Conservation (phyloP, 2,113 vertebrate genomes). For the Cygnus buccinator region DNA sequence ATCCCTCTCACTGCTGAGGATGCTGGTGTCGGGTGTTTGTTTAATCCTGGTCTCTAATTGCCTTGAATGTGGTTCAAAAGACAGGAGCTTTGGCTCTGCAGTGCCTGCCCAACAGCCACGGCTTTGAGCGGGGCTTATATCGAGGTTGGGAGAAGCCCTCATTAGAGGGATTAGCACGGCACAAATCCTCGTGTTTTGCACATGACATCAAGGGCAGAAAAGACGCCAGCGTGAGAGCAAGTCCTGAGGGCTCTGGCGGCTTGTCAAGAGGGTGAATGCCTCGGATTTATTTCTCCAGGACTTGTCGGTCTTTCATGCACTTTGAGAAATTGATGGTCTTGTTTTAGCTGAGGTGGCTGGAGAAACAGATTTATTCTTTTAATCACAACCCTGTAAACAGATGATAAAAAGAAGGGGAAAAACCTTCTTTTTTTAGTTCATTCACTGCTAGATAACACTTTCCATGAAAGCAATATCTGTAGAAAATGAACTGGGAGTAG, state of each 20-base stretch:
- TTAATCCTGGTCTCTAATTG: conserved; percentile 70
- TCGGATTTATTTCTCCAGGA: conserved; percentile 48
- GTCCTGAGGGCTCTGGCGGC: conserved; percentile 59
- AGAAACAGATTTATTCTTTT: neutral
- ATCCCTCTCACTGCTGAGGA: conserved; percentile 49
- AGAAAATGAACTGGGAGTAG: neutral
- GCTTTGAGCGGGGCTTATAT: conserved; percentile 43
- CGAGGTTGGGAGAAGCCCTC: conserved; percentile 71
- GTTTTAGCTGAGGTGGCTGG: conserved; percentile 38
- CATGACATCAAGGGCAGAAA: conserved; percentile 78
- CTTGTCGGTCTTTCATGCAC: conserved; percentile 7
- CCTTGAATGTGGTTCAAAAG: conserved; percentile 73
- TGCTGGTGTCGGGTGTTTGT: conserved; percentile 18
- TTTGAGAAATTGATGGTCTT: conserved; percentile 51
- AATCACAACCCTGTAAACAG: neutral
- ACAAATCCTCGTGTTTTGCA: conserved; percentile 75
- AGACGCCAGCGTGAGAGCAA: conserved; percentile 14
- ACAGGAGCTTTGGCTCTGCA: conserved; percentile 44
- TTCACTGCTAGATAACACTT: neutral
- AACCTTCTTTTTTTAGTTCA: neutral
- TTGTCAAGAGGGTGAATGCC: conserved; percentile 55
- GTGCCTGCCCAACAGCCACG: conserved; percentile 50
- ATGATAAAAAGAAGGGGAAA: neutral
- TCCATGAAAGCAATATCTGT: neutral
- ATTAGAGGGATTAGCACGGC: conserved; percentile 77